Conservation (phyloP, 2,113 vertebrate genomes). For the Charina bottae region DNA sequence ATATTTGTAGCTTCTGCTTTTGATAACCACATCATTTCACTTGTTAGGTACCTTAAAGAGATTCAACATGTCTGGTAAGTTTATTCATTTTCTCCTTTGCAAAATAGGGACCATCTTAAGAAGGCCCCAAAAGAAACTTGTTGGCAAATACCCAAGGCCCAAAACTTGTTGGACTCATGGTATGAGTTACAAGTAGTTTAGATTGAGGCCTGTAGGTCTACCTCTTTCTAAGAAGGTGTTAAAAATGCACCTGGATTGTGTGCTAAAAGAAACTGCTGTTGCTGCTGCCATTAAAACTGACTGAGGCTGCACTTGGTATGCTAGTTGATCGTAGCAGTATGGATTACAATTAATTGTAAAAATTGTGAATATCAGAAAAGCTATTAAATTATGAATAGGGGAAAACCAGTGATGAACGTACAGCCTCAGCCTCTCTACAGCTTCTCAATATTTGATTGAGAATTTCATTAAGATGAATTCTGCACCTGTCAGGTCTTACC, state of each 20-base stretch:
- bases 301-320: not conserved
- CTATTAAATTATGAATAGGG: not conserved
- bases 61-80: not conserved
- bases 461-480: constrained; percentile 5
- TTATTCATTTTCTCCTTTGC: not conserved
- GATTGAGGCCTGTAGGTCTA: not conserved
- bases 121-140: not conserved
- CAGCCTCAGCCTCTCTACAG: not conserved
- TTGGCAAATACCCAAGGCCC: not conserved
- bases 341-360: not conserved
- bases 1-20: not conserved
- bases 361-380: not conserved
- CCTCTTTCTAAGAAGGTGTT: not conserved
- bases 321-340: not conserved
- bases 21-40: not conserved
- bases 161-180: not conserved
- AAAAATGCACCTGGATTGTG: not conserved
- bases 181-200: not conserved
- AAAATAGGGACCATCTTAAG: not conserved
- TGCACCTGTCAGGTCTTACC: constrained; percentile 33
- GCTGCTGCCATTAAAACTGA: not conserved
- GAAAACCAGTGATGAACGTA: not conserved
- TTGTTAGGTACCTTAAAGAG: not conserved
- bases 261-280: not conserved
- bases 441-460: constrained; percentile 10